Base-by-base conservation (phyloP, 2,113 vertebrate genomes). In the Pungitius pungitius region DNA sequence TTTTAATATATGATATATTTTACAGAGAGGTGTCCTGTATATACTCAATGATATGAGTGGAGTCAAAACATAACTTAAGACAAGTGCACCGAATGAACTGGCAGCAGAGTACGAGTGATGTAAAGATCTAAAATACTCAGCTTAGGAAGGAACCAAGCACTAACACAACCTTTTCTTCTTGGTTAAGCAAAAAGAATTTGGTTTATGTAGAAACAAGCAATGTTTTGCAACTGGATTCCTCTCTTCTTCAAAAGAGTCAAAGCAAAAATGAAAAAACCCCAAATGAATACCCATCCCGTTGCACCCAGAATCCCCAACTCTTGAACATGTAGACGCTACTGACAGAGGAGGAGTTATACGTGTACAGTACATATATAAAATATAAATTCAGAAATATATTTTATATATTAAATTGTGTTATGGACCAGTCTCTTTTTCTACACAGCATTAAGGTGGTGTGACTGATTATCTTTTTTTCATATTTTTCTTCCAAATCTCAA, bases 141-240 rank as follows among this genome's bases (percentile, higher is more conserved):
- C 59, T 73, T 72, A 63, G 73, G 80, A 93, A 93, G 85, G 85
- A 93, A 85, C 84, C 89, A 88, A 91, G 92, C 87, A 93, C 85
- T 86, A 77, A 75, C 65, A 88, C 80, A 83, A 79, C 66, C 3
- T 27, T 85, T 87, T 90, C 84, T 87, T 90, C 90, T 93, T 90
- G 84, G 93, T 93, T 95, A 94, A 94, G 90, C 93, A 94, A 95
- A 94, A 91, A 86, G 63, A 88, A 89, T 95, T 95, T 96, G 93
- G 94, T 95, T 95, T 95, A 95, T 95, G 94, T 95, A 95, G 93
- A 95, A 96, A 96, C 94, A 94, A 95, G 92, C 82, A 92, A 94
- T 93, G 91, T 90, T 94, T 95, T 95, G 93, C 93, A 95, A 94
- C 94, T 95, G 91, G 94, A 89, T 85, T 88, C 87, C 43, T 81